Base-by-base conservation (phyloP, 2,888 invertebrate genomes). In the Tanypteryx hageni region DNA sequence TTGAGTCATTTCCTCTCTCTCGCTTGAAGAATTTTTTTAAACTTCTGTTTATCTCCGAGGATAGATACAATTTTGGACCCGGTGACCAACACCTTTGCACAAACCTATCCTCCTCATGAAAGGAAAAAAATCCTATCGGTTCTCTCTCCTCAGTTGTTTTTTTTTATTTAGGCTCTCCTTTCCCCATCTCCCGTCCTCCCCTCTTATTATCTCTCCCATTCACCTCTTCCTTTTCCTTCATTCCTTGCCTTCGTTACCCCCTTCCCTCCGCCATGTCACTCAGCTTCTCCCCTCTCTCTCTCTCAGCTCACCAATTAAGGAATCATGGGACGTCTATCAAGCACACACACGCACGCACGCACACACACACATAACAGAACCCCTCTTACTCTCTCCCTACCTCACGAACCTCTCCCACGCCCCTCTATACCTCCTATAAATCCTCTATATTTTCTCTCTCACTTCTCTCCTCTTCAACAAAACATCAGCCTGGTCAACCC, bases 1-100 rank as follows among this genome's bases (percentile, higher is more conserved):
- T 31, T 64, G 64, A 89, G 89, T 89, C 89, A 89, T 89, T 89
- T 89, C 89, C 89, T 89, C 89, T 89, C 86, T n/a, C 44, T 57
- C 44, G 1, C 68, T 68, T 9, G 68, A 68, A 22, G 68, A 68
- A 68, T 31, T 44, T 64, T 64, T 44, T 64, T n/a, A n/a, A n/a
- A n/a, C n/a, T n/a, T 44, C 64, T 64, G 89, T 64, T 89, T 64
- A 89, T 89, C 89, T 61, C 59, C 44, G n/a, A 44, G 44, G 89
- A 89, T 61, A 89, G 89, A 64, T 68, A 68, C 64, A 89, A 89
- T 89, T 64, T 64, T 89, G 56, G 44, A 44, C 3, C 83, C 56
- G 83, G n/a, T 83, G 61, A 44, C 89, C 89, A 68, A 61, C 89
- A 44, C 64, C 89, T 89, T 3, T 5, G 44, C 44, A 44, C 44